Percentiles rank a stretch among this genome's conserved stretches.
Conservation (phyloP, 2,888 invertebrate species). For the Nowickia ferox region DNA sequence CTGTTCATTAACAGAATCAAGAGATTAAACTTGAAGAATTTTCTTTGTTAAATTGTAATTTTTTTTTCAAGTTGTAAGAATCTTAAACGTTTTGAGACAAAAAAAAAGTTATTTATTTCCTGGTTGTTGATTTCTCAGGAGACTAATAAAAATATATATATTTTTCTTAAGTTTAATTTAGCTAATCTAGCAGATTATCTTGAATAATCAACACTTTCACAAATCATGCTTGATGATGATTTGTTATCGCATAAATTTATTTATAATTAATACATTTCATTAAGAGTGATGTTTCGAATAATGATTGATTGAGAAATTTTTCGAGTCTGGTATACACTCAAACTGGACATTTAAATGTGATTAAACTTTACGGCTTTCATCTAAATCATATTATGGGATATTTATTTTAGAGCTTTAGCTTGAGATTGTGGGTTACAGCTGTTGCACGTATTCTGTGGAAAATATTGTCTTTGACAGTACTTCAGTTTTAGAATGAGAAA, state of each 20-base stretch:
- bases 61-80: neutral
- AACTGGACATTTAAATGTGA: neutral
- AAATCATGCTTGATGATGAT: constrained; percentile 57
- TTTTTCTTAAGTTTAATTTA: constrained; percentile 28
- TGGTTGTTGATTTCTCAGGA: constrained; percentile 46
- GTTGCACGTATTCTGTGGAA: no score
- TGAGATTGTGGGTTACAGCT: no score
- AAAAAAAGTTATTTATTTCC: constrained; percentile 47
- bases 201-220: constrained; percentile 59
- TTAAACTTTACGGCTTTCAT: neutral
- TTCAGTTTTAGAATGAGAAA: no score
- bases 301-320: constrained; percentile 61
- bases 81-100: constrained; percentile 21
- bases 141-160: constrained; percentile 15
- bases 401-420: no score
- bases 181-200: constrained; percentile 54
- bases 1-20: constrained; percentile 10
- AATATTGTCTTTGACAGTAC: no score
- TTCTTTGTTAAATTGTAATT: constrained; percentile 43
- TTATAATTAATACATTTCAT: constrained; percentile 51
- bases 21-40: constrained; percentile 32
- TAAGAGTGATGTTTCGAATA: constrained; percentile 30
- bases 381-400: neutral
- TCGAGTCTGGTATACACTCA: constrained; percentile 1
- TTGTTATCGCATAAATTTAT: constrained; percentile 28